phyloP scores from a whole-genome alignment of 2,888 invertebrate genomes.

The Drosophila nr. medialis region DNA sequence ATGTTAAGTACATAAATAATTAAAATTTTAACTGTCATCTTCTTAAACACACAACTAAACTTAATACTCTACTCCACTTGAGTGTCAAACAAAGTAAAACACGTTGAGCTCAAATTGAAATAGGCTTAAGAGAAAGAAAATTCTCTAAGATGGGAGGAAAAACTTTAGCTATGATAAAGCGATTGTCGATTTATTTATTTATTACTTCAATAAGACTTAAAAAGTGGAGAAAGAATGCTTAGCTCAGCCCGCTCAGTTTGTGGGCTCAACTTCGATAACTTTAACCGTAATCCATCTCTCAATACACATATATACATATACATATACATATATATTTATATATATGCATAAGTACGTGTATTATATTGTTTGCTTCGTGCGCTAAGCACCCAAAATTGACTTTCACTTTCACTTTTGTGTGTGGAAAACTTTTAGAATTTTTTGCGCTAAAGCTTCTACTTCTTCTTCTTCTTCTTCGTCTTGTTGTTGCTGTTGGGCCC shows the following conservation, averaged over 20 bases:
- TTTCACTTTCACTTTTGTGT: slow-evolving; percentile 62
- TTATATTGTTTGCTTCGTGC: slow-evolving; percentile 33
- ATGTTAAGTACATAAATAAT: slow-evolving; percentile 1
- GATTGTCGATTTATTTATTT: background rate
- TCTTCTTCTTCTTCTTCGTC: background rate
- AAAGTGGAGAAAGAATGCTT: slow-evolving; percentile 1
- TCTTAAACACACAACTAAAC: background rate
- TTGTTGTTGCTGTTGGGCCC: slow-evolving; percentile 16
- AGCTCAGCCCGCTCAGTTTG: background rate
- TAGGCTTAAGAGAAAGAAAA: background rate
- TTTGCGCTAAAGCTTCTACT: slow-evolving; percentile 23
- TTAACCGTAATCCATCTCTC: slow-evolving; percentile 38
- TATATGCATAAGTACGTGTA: background rate
- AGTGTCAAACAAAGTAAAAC: background rate
- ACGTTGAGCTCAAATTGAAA: background rate
- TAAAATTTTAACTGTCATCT: slow-evolving; percentile 5
- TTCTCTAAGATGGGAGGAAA: background rate
- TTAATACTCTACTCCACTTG: background rate
- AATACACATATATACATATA: slow-evolving; percentile 8
- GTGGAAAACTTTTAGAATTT: slow-evolving; percentile 68
- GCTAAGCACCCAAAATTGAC: slow-evolving; percentile 50
- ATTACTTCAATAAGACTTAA: background rate
- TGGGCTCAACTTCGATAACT: slow-evolving; percentile 19
- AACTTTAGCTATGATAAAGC: background rate
- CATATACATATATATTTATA: slow-evolving; percentile 12